These are phyloP conservation scores for Lutjanus campechanus DNA, from an alignment of 2,797 vertebrate species.

Conservation along the genomic window DNA sequence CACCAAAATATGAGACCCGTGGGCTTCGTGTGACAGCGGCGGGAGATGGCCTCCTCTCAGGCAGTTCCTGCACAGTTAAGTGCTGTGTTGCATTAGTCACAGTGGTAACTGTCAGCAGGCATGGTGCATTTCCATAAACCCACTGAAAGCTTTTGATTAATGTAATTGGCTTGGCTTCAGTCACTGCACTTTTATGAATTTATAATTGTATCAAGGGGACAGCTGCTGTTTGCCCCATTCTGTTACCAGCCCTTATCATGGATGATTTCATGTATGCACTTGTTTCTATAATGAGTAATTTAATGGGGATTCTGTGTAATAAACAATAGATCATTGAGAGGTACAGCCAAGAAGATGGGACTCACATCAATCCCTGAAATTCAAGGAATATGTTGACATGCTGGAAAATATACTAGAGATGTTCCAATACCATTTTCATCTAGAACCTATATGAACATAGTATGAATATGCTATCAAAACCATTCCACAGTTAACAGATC, in stretches of 20 bases:
- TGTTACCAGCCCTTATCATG: slow-evolving; percentile 18
- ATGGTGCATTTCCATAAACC: slow-evolving; percentile 57
- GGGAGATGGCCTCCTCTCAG: slow-evolving; percentile 26
- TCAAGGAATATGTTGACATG: background rate
- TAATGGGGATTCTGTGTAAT: slow-evolving; percentile 23
- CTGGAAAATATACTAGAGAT: too few species aligned
- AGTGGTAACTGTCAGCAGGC: slow-evolving; percentile 38
- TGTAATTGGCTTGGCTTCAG: slow-evolving; percentile 54
- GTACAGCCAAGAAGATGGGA: background rate
- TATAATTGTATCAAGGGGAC: slow-evolving; percentile 24
- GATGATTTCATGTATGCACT: slow-evolving; percentile 20
- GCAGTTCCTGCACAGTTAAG: slow-evolving; percentile 29
- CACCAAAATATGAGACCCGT: background rate
- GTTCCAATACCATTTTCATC: too few species aligned
- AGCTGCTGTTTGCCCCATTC: slow-evolving; percentile 25
- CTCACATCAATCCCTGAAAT: background rate
- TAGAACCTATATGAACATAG: background rate
- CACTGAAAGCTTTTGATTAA: slow-evolving; percentile 67
- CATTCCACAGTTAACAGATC: too few species aligned
- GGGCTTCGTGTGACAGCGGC: slow-evolving; percentile 20
- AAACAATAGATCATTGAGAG: slow-evolving; percentile 14
- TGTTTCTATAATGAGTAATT: slow-evolving; percentile 28
- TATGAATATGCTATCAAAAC: too few species aligned
- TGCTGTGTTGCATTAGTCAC: slow-evolving; percentile 45
- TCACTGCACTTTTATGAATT: slow-evolving; percentile 54